These are phyloP conservation scores for Spilogale gracilis DNA, from an alignment of 2,113 vertebrate genomes.

Conservation along the genomic window DNA sequence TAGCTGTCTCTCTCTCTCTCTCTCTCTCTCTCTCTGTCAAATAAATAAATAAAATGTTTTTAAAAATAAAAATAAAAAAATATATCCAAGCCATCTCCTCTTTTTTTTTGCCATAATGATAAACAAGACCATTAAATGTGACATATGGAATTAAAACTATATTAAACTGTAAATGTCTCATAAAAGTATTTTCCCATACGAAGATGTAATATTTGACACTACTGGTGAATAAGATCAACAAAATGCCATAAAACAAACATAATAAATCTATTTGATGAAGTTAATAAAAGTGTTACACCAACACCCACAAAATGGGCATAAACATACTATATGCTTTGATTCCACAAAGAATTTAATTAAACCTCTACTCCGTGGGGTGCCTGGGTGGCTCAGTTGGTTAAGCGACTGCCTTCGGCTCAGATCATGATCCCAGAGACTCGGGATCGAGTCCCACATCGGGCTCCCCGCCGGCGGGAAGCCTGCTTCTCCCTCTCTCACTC, in stretches of 20 bases:
- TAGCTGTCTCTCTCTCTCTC: too few species aligned
- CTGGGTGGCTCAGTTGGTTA: too few species aligned
- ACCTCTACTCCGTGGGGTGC: neutral
- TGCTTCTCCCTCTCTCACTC: too few species aligned
- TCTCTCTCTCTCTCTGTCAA: too few species aligned
- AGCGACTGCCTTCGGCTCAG: too few species aligned
- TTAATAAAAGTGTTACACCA: neutral
- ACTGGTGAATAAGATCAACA: neutral
- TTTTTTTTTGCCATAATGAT: neutral
- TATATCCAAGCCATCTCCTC: neutral
- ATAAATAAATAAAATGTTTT: too few species aligned
- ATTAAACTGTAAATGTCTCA: constrained; percentile 15
- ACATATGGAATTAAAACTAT: neutral
- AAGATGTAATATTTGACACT: neutral
- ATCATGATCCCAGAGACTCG: too few species aligned
- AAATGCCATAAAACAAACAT: constrained; percentile 29
- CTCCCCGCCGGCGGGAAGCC: too few species aligned
- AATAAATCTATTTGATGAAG: neutral
- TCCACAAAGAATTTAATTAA: constrained; percentile 37
- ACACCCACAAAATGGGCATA: neutral
- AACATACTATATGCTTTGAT: neutral
- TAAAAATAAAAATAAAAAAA: neutral
- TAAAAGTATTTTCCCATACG: constrained; percentile 21
- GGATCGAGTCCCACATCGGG: too few species aligned
- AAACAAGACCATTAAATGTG: neutral